A percentile compares a stretch with the other conserved stretches of the same genome.
These are phyloP conservation scores for Gymnogyps californianus DNA, from an alignment of 2,113 vertebrate species.

Conservation along the genomic window DNA sequence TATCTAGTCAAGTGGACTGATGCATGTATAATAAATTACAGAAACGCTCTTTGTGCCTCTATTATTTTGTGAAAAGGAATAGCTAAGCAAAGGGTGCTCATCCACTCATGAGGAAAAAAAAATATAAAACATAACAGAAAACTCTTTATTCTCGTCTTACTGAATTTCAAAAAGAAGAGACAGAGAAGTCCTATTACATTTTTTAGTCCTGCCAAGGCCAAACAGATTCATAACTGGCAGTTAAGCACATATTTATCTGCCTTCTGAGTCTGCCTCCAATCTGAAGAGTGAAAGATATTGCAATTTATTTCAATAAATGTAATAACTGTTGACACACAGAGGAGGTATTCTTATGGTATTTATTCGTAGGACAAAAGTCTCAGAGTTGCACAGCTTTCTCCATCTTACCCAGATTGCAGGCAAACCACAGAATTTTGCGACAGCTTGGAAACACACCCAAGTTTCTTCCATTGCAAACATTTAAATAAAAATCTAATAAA, in stretches of 20 bases:
- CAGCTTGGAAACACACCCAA: neutral
- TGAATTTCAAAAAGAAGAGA: neutral
- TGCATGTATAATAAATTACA: conserved; percentile 26
- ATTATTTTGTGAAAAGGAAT: conserved; percentile 5
- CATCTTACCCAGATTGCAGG: neutral
- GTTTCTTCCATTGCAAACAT: neutral
- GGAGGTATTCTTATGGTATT: neutral
- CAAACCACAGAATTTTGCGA: neutral
- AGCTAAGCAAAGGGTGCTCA: conserved; percentile 11
- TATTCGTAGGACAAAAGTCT: neutral
- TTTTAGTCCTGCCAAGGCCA: neutral
- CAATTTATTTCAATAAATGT: neutral
- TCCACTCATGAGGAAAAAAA: neutral
- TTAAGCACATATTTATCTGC: conserved; percentile 21
- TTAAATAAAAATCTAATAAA: neutral
- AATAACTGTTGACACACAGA: neutral
- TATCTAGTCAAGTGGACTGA: neutral
- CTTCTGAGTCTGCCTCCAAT: neutral
- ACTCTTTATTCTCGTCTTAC: neutral
- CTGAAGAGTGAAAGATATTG: conserved; percentile 6
- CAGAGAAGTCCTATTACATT: neutral
- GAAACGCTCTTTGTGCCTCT: neutral
- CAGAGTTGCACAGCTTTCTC: neutral
- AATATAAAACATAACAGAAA: neutral
- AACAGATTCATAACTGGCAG: conserved; percentile 24